Evolutionary conservation across 2,888 invertebrate species (phyloP).

Genomic region (Athrips mouffetella): DNA sequence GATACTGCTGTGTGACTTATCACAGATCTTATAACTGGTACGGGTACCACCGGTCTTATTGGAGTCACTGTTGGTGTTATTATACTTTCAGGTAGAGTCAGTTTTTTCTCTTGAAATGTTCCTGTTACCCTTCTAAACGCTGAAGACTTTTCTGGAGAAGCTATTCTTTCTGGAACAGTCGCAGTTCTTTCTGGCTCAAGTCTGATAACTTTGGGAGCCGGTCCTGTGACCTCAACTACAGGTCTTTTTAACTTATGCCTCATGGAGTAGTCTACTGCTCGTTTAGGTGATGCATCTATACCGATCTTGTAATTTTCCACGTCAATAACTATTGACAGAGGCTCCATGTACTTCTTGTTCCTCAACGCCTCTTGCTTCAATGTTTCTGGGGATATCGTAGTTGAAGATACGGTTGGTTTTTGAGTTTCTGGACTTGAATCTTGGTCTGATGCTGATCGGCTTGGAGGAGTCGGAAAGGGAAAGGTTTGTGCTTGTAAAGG

Average conservation of each 20-base stretch:
- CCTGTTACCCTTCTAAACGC: conserved; percentile 34
- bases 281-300: conserved; percentile 68
- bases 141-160: conserved; percentile 23
- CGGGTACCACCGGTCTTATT: conserved; percentile 18
- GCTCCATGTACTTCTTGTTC: conserved; percentile 64
- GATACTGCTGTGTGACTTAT: conserved; percentile 70
- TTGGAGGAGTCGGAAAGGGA: conserved; percentile 79
- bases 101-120: conserved; percentile 37
- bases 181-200: conserved; percentile 40
- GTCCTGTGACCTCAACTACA: conserved; percentile 46
- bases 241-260: conserved; percentile 62
- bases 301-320: conserved; percentile 73
- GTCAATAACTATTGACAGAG: conserved; percentile 68
- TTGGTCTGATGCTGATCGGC: conserved; percentile 77
- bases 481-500: conserved; percentile 50
- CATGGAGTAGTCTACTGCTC: conserved; percentile 69
- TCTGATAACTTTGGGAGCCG: conserved; percentile 50
- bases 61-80: conserved; percentile 40
- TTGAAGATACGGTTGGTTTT: conserved; percentile 74
- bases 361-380: conserved; percentile 53
- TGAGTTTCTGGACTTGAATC: conserved; percentile 74
- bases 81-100: conserved; percentile 58
- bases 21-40: conserved; percentile 45
- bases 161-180: conserved; percentile 25
- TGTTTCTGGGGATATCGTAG: conserved; percentile 70